Percentiles rank a stretch among this genome's conserved stretches.
Conservation (phyloP, 2,113 vertebrate species). For the Xenotilapia leptura region DNA sequence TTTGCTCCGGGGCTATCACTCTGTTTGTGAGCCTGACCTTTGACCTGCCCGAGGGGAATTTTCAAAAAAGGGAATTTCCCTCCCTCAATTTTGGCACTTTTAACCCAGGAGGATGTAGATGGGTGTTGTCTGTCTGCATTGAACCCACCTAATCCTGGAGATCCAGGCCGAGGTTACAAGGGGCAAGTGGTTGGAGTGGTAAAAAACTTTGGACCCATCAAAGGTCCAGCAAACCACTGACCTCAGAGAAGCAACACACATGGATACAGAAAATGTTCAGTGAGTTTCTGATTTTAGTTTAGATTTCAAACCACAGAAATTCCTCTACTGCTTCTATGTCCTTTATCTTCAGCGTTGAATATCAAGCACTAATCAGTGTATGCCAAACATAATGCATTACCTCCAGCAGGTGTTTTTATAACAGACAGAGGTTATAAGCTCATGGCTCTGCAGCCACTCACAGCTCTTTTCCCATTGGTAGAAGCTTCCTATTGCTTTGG, state of each 20-base stretch:
- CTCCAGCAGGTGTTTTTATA: not conserved
- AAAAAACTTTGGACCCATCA: not conserved
- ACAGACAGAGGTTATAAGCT: not conserved
- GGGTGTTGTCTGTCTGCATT: constrained; percentile 37
- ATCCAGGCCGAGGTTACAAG: not conserved
- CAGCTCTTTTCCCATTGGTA: not conserved
- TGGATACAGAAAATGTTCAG: not conserved
- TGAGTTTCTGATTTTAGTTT: not conserved
- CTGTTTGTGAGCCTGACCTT: constrained; percentile 14
- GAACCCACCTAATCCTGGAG: not conserved
- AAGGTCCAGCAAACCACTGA: not conserved
- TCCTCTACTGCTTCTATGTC: not conserved
- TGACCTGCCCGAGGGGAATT: not conserved
- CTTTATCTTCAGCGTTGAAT: not conserved
- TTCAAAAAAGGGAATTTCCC: not conserved
- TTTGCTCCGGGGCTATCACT: not conserved
- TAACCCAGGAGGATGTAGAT: not conserved
- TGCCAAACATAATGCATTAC: not conserved
- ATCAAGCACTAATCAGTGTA: not conserved
- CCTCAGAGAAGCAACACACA: not conserved
- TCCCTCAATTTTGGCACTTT: not conserved
- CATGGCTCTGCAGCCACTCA: not conserved
- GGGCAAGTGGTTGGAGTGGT: constrained; percentile 12
- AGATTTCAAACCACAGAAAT: not conserved
- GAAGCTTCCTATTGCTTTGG: not conserved